Evolutionary conservation across 2,797 vertebrate genomes (phyloP).

Genomic region (Pipistrellus nathusii): DNA sequence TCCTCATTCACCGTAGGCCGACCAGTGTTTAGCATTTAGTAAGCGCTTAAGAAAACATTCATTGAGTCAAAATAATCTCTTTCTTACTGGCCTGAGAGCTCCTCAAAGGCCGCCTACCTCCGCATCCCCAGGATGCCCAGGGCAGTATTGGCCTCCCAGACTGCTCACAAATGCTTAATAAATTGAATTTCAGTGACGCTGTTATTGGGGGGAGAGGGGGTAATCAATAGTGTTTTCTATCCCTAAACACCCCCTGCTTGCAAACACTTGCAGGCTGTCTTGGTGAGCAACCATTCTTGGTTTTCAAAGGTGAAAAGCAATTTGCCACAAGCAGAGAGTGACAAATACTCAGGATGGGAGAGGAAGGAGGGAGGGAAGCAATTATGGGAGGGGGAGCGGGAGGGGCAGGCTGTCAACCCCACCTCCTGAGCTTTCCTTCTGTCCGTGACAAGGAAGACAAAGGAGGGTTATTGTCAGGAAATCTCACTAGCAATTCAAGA

Average conservation of each 20-base stretch:
- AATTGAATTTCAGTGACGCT: not conserved
- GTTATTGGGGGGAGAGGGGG: not conserved
- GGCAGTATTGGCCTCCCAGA: not conserved
- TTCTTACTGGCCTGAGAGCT: not conserved
- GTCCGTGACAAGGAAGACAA: conserved; percentile 61
- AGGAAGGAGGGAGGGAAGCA: conserved; percentile 25
- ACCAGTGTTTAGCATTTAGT: not conserved
- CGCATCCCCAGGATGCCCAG: not conserved
- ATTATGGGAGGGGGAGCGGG: not conserved
- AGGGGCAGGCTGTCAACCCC: not conserved
- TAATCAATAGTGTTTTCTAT: not conserved
- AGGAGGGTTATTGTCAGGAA: conserved; percentile 51
- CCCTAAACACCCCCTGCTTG: conserved; percentile 1
- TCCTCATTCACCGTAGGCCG: not conserved
- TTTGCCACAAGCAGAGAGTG: conserved; percentile 73
- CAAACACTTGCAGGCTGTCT: not conserved
- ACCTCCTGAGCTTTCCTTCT: conserved; percentile 47
- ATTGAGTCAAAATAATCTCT: conserved; percentile 18
- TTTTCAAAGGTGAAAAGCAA: conserved; percentile 76
- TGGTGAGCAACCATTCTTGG: conserved; percentile 33
- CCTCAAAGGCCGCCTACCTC: not conserved
- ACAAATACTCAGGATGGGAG: conserved; percentile 33
- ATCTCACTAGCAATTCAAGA: not conserved
- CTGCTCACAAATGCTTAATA: not conserved
- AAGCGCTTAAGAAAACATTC: conserved; percentile 17